These are phyloP conservation scores for Pseudochromis fuscus DNA, from an alignment of 2,797 vertebrate genomes.

Conservation along the genomic window DNA sequence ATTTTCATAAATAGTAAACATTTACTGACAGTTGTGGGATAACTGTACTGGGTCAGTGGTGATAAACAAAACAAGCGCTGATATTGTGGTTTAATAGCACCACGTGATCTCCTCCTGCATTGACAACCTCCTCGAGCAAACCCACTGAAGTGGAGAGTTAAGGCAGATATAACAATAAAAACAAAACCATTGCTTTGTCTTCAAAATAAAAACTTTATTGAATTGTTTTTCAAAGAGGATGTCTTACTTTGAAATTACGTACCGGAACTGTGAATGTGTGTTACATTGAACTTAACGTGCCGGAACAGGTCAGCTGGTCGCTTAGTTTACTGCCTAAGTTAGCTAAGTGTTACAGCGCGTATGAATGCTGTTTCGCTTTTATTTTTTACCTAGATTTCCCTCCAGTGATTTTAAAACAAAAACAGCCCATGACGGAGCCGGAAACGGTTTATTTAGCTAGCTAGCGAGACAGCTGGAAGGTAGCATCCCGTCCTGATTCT, in stretches of 20 bases:
- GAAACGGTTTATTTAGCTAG: neutral
- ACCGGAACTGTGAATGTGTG: rapidly evolving
- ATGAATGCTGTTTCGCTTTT: neutral
- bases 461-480: conserved; percentile 21
- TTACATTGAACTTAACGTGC: neutral
- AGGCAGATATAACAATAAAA: neutral
- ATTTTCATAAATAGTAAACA: no score
- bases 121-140: neutral
- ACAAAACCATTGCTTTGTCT: rapidly evolving
- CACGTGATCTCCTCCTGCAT: neutral
- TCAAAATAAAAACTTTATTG: conserved; percentile 13
- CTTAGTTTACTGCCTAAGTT: conserved; percentile 6
- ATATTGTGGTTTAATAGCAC: no score
- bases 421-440: conserved; percentile 11
- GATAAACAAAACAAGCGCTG: neutral
- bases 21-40: no score
- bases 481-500: conserved; percentile 49
- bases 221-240: rapidly evolving
- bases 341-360: neutral
- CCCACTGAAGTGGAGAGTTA: neutral
- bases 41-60: no score
- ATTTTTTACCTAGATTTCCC: neutral
- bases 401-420: rapidly evolving
- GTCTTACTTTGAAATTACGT: conserved; percentile 20
- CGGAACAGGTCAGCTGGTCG: conserved; percentile 37